Conservation (phyloP, 2,113 vertebrate genomes). For the Poeciliopsis turrubarensis region DNA sequence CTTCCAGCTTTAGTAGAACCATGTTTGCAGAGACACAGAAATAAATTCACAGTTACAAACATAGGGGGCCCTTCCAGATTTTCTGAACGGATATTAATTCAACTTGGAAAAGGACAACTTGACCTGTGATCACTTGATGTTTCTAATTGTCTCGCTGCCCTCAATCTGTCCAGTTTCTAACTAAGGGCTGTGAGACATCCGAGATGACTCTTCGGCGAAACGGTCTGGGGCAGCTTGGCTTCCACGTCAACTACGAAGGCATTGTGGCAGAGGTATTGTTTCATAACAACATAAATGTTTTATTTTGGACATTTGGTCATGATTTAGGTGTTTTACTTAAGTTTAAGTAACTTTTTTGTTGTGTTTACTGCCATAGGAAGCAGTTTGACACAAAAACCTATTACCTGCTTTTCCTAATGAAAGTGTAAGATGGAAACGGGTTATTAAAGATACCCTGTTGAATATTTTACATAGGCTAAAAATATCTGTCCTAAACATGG, state of each 20-base stretch:
- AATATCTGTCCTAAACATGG: no score
- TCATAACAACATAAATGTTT: neutral
- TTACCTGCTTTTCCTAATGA: no score
- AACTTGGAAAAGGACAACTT: neutral
- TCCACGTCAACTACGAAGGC: slow-evolving; percentile 98
- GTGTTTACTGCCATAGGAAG: neutral
- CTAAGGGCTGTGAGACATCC: slow-evolving; percentile 94
- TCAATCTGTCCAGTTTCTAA: slow-evolving; percentile 82
- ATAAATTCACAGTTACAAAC: neutral
- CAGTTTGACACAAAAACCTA: neutral
- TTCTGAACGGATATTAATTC: neutral
- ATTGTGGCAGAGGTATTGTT: slow-evolving; percentile 91
- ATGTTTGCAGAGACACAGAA: neutral
- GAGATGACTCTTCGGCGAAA: slow-evolving; percentile 98
- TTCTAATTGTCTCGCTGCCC: neutral
- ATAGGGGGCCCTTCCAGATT: neutral
- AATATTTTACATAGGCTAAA: no score
- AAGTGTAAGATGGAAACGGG: neutral
- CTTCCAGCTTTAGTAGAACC: neutral
- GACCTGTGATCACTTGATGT: neutral
- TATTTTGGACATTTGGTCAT: neutral
- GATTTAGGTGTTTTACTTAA: neutral
- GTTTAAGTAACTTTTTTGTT: neutral
- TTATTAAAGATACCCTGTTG: no score
- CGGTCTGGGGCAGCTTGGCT: slow-evolving; percentile 95